phyloP scores from a whole-genome alignment of 2,113 vertebrate genomes.

The Amia ocellicauda region DNA sequence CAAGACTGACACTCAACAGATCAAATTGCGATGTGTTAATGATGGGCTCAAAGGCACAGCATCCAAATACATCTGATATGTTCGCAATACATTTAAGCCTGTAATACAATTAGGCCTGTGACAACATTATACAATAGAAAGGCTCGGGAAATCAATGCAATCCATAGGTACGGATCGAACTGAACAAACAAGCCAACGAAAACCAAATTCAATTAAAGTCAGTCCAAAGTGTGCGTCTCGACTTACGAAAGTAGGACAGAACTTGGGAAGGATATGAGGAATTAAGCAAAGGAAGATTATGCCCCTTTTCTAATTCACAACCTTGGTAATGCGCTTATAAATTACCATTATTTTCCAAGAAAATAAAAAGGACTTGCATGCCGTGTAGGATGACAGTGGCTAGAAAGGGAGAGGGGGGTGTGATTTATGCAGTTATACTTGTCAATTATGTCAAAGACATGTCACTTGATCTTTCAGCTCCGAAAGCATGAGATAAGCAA shows the following conservation, averaged over 20 bases:
- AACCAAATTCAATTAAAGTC: too few species aligned
- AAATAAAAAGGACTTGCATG: constrained; percentile 59
- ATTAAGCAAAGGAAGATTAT: constrained; percentile 45
- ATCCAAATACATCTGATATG: too few species aligned
- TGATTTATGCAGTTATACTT: constrained; percentile 40
- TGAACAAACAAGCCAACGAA: too few species aligned
- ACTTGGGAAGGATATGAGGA: constrained; percentile 61
- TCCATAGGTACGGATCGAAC: too few species aligned
- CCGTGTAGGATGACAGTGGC: constrained; percentile 46
- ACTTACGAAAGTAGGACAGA: too few species aligned
- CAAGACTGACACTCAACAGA: too few species aligned
- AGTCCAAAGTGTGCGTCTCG: constrained; percentile 43
- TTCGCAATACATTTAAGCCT: too few species aligned
- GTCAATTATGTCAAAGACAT: constrained; percentile 54
- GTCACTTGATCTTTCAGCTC: constrained; percentile 46
- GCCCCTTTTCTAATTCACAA: constrained; percentile 50
- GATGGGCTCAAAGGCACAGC: too few species aligned
- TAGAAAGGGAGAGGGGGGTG: constrained; percentile 53
- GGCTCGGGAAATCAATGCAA: too few species aligned
- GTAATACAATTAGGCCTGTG: too few species aligned
- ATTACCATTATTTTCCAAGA: constrained; percentile 59
- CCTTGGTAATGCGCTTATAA: constrained; percentile 61
- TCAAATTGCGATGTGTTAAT: too few species aligned
- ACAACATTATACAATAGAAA: too few species aligned
- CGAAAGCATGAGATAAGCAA: constrained; percentile 6